Conservation (phyloP, 2,888 invertebrate genomes). For the Saturnia japonica region DNA sequence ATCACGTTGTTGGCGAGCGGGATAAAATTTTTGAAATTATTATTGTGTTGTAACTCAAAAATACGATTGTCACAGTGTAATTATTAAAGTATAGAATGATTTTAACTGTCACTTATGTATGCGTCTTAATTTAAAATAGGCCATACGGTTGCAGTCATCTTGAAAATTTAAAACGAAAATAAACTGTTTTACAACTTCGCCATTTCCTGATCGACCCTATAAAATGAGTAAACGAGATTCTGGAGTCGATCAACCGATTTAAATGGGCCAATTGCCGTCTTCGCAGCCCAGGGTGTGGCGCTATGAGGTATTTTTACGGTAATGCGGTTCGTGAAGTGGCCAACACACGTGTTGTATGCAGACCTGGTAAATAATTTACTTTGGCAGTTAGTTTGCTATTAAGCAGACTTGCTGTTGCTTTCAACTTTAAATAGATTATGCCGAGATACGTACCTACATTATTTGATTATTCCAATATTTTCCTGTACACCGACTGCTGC, state of each 20-base stretch:
- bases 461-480: background rate
- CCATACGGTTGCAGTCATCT: conserved; percentile 33
- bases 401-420: conserved; percentile 9
- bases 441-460: background rate
- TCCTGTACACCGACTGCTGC: background rate
- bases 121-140: conserved; percentile 37
- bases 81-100: conserved; percentile 25
- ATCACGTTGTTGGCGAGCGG: too few relatives aligned
- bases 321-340: conserved; percentile 54
- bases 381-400: conserved; percentile 17
- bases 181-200: conserved; percentile 57
- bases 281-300: conserved; percentile 39
- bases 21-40: too few relatives aligned
- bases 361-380: conserved; percentile 28
- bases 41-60: too few relatives aligned
- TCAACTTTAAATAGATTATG: conserved; percentile 7
- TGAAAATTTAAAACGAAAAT: conserved; percentile 54
- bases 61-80: too few relatives aligned
- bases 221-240: conserved; percentile 63
- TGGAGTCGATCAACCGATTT: conserved; percentile 67
- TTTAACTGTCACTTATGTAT: conserved; percentile 42
- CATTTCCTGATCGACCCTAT: conserved; percentile 72
- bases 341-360: conserved; percentile 26
- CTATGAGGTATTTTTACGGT: conserved; percentile 64
- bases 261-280: conserved; percentile 53